Base-by-base conservation (phyloP, 2,888 invertebrate species). In the Empis stercorea region DNA sequence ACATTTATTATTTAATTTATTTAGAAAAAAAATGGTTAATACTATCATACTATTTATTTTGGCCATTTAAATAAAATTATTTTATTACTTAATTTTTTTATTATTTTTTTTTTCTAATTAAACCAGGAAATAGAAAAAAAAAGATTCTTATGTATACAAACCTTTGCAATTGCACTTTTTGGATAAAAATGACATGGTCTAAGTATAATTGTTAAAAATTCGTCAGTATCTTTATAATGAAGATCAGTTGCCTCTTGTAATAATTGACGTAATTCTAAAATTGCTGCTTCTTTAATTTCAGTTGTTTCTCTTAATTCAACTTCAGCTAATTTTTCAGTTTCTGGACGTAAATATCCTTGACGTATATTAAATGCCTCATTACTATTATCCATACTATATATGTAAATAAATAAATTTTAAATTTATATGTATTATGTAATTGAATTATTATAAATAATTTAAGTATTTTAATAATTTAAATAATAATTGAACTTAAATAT, bases 121-220 rank as follows among this genome's bases (percentile, higher is more conserved):
- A n/a, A n/a, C n/a, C n/a, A n/a, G n/a, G n/a, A n/a, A n/a, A n/a
- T n/a, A n/a, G n/a, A n/a, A n/a, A n/a, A n/a, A n/a, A n/a, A n/a
- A n/a, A n/a, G n/a, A n/a, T n/a, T n/a, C n/a, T n/a, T n/a, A n/a
- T n/a, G n/a, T n/a, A n/a, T 46, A 52, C 57, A 52, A 63, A 85
- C 86, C 73, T 88, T 70, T 60, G 80, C 80, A 48, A 80, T 70
- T 0, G 88, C 88, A 67, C 87, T 86, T 57, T 87, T 75, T 1
- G 87, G 81, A 57, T 88, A 87, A 71, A 78, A 89, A 65, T 89
- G 88, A 69, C 84, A 83, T 23, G 87, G 85, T 49, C 89, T 76
- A 48, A 89, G 71, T 61, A 86, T 87, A 52, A 85, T 81, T n/a
- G 79, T 72, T 10, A 89, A 73, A 39, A 84, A 76, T 30, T 84